Evolutionary conservation across 2,113 vertebrate species (phyloP).

Genomic region (Orthonyx spaldingii): DNA sequence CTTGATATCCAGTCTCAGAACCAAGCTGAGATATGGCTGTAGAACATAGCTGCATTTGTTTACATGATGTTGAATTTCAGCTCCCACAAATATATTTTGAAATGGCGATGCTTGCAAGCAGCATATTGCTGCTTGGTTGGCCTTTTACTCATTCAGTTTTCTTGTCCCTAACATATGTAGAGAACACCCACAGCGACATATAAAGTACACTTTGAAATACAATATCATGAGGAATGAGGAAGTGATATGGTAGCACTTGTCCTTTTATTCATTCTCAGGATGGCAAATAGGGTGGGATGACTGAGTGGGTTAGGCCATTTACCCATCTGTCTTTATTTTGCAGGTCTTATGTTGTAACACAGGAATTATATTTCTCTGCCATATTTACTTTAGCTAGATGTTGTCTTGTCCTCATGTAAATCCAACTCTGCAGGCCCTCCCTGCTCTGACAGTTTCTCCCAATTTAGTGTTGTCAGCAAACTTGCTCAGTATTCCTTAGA

Average conservation of each 20-base stretch:
- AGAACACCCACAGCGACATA: background rate
- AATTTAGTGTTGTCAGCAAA: background rate
- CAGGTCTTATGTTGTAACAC: background rate
- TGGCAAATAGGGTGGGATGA: background rate
- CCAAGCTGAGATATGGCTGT: slow-evolving; percentile 27
- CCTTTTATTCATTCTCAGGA: slow-evolving; percentile 14
- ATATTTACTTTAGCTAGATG: background rate
- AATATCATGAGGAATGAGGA: background rate
- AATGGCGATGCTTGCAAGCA: background rate
- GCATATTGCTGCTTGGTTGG: background rate
- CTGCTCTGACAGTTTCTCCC: background rate
- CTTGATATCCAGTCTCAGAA: background rate
- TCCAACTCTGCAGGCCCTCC: background rate
- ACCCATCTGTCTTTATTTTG: slow-evolving; percentile 48
- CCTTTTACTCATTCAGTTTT: slow-evolving; percentile 30
- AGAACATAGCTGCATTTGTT: background rate
- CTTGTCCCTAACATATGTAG: background rate
- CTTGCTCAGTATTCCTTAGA: background rate
- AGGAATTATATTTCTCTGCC: background rate
- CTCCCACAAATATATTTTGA: slow-evolving; percentile 1
- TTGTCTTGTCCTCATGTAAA: slow-evolving; percentile 6
- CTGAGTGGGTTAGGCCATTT: slow-evolving; percentile 6
- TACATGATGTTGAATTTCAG: background rate
- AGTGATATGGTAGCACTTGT: background rate
- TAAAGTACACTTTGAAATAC: slow-evolving; percentile 26